Percentiles rank a stretch among this genome's conserved stretches.
These are phyloP conservation scores for Microplitis deprimator DNA, from an alignment of 2,888 invertebrate species.

Conservation along the genomic window DNA sequence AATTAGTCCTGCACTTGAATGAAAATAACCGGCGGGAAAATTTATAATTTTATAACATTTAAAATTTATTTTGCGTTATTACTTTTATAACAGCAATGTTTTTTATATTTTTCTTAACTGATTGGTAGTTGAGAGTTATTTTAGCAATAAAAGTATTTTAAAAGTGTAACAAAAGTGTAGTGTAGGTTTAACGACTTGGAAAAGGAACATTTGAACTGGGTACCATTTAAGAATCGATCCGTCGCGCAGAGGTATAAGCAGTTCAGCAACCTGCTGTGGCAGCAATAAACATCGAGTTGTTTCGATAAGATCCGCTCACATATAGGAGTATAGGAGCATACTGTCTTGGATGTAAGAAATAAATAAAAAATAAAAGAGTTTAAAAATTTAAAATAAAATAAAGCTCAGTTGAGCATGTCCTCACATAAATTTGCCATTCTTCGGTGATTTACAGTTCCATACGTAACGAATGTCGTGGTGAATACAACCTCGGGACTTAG, in stretches of 20 bases:
- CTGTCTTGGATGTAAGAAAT: constrained; percentile 20
- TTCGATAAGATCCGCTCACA: constrained; percentile 32
- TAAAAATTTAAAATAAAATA: constrained; percentile 7
- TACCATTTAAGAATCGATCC: constrained; percentile 18
- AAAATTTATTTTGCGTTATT: not conserved
- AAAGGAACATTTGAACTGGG: constrained; percentile 12
- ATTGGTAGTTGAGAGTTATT: constrained; percentile 1
- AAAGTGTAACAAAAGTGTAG: constrained; percentile 9
- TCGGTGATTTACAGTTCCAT: constrained; percentile 61
- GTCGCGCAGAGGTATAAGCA: constrained; percentile 15
- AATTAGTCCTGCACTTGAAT: not conserved
- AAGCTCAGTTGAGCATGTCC: constrained; percentile 49
- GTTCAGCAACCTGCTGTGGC: constrained; percentile 27
- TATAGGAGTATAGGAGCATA: constrained; percentile 26
- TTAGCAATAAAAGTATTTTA: constrained; percentile 3
- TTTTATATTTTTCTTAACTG: not conserved
- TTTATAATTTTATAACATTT: not conserved
- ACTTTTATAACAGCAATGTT: not conserved
- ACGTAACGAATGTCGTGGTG: constrained; percentile 58
- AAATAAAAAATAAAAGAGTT: not conserved
- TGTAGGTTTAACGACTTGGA: constrained; percentile 15
- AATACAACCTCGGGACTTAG: constrained; percentile 47
- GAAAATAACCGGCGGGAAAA: not conserved
- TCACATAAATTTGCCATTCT: constrained; percentile 66
- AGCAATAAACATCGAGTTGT: constrained; percentile 20